Evolutionary conservation across 2,797 vertebrate species (phyloP).

Genomic region (Danio aesculapii): DNA sequence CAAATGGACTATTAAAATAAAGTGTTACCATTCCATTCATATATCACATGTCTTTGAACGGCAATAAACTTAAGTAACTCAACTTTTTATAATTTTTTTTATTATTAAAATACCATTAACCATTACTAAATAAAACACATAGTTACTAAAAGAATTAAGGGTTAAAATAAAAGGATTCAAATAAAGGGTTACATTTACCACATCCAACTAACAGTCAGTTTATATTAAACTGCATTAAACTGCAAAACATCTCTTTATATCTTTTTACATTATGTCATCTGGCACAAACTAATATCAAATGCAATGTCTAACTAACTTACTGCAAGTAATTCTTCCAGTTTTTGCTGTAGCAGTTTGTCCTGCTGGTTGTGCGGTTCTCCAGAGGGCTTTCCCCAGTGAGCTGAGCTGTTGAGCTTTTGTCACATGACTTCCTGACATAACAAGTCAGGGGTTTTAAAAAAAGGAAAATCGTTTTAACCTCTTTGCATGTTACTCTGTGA

Average conservation of each 20-base stretch:
- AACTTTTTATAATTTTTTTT: too few relatives aligned
- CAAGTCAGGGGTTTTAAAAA: not conserved
- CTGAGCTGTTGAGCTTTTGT: not conserved
- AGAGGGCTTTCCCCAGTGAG: constrained; percentile 11
- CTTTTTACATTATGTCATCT: not conserved
- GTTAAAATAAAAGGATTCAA: not conserved
- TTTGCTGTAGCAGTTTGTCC: not conserved
- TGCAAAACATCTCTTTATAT: not conserved
- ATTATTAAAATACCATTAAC: too few relatives aligned
- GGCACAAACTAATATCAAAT: not conserved
- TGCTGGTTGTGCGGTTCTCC: constrained; percentile 4
- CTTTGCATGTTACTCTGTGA: not conserved
- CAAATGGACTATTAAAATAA: too few relatives aligned
- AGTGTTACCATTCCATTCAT: too few relatives aligned
- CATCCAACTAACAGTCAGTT: not conserved
- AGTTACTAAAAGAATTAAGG: too few relatives aligned
- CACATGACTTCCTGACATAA: constrained; percentile 18
- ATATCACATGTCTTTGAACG: too few relatives aligned
- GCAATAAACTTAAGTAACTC: too few relatives aligned
- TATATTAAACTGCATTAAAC: not conserved
- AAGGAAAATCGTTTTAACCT: not conserved
- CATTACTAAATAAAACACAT: too few relatives aligned
- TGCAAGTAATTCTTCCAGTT: constrained; percentile 46
- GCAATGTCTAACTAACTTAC: not conserved
- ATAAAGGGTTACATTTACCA: not conserved